Percentiles rank a stretch among this genome's conserved stretches.
Evolutionary conservation across 2,113 vertebrate species (phyloP).

Genomic region (Cottus gobio): DNA sequence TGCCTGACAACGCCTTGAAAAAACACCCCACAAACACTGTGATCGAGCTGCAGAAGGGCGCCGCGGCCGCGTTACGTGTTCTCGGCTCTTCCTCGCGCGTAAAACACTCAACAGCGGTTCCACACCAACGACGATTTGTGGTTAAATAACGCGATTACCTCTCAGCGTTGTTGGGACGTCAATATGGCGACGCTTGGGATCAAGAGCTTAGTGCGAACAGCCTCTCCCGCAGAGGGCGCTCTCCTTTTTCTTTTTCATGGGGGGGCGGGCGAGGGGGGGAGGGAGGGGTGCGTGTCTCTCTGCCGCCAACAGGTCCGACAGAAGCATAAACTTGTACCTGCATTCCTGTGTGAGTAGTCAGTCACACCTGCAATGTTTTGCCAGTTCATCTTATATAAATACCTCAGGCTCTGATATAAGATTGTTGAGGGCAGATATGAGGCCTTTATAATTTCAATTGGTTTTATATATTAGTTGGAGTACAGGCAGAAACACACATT

Average conservation of each 20-base stretch:
- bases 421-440: background rate
- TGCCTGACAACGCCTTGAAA: conserved; percentile 82
- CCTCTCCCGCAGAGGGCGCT: conserved; percentile 75
- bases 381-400: background rate
- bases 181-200: conserved; percentile 83
- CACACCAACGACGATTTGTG: conserved; percentile 56
- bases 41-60: conserved; percentile 1
- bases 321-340: conserved; percentile 32
- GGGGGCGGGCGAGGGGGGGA: background rate
- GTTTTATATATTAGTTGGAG: background rate
- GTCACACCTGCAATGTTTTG: background rate
- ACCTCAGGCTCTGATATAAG: background rate
- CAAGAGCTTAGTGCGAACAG: conserved; percentile 75
- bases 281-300: background rate
- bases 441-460: background rate
- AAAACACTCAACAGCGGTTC: background rate
- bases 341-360: background rate
- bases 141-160: conserved; percentile 78
- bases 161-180: conserved; percentile 81
- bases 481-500: background rate
- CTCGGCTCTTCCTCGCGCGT: background rate
- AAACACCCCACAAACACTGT: conserved; percentile 58
- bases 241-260: conserved; percentile 53
- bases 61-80: conserved; percentile 10
- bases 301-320: conserved; percentile 64